These are phyloP conservation scores for Gadopsis bispinosus DNA, from an alignment of 2,797 vertebrate genomes.

Conservation along the genomic window DNA sequence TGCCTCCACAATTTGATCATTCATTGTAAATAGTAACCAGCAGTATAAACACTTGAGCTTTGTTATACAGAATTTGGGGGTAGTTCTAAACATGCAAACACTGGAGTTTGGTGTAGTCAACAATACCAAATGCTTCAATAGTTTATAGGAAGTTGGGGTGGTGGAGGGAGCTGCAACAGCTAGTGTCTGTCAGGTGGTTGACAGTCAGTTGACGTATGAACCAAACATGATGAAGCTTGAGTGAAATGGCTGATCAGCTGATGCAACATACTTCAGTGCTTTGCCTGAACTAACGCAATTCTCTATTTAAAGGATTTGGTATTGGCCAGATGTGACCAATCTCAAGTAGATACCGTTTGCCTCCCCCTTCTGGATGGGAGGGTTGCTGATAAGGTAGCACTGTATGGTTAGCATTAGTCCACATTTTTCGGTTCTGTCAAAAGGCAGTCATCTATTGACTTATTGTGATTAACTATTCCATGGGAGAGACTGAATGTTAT, in stretches of 20 bases:
- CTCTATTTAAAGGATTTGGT: background rate
- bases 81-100: background rate
- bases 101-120: background rate
- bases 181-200: background rate
- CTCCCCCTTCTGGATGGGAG: background rate
- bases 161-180: background rate
- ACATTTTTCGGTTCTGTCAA: conserved; percentile 35
- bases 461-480: conserved; percentile 34
- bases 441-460: conserved; percentile 28
- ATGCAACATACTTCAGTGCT: background rate
- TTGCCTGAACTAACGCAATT: conserved; percentile 5
- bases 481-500: conserved; percentile 14
- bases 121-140: background rate
- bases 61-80: background rate
- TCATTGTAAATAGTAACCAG: background rate
- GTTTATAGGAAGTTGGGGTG: background rate
- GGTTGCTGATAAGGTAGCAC: conserved; percentile 1
- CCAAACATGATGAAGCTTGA: background rate
- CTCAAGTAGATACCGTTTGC: background rate
- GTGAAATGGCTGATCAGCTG: conserved; percentile 26
- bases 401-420: conserved; percentile 14
- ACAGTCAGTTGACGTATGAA: conserved; percentile 9
- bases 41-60: background rate
- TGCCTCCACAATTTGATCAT: background rate
- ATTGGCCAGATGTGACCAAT: conserved; percentile 2